phyloP scores from a whole-genome alignment of 2,113 vertebrate species.

The Lycaon pictus region DNA sequence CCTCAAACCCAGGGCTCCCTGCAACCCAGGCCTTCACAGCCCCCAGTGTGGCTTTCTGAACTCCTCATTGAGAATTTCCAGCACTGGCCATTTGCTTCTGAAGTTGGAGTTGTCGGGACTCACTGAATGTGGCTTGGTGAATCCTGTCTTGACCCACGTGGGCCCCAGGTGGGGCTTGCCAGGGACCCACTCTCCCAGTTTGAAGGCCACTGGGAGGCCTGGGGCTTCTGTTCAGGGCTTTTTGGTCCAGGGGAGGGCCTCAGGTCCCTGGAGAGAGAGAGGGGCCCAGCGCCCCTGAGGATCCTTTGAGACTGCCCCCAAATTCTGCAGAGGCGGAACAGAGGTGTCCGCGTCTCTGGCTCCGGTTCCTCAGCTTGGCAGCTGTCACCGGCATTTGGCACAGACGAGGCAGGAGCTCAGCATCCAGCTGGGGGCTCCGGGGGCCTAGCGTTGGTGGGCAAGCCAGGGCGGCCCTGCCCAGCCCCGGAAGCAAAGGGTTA shows the following conservation, averaged over 20 bases:
- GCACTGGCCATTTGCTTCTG: conserved; percentile 26
- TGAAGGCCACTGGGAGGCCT: background rate
- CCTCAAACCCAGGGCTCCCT: background rate
- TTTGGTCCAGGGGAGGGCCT: background rate
- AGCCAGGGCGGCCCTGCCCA: conserved; percentile 47
- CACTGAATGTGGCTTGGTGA: background rate
- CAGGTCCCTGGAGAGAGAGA: background rate
- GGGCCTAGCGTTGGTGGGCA: background rate
- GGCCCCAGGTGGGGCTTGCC: background rate
- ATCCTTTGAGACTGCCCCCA: background rate
- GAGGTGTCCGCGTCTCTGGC: conserved; percentile 39
- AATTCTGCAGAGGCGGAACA: background rate
- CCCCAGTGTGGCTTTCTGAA: background rate
- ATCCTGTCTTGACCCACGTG: background rate
- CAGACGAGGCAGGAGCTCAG: background rate
- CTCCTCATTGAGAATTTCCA: background rate
- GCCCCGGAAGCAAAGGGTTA: conserved; percentile 78
- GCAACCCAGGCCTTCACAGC: background rate
- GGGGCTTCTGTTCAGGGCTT: background rate
- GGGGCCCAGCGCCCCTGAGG: background rate
- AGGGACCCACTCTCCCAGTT: background rate
- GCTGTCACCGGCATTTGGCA: conserved; percentile 44
- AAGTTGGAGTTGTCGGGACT: background rate
- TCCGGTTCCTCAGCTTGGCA: conserved; percentile 56
- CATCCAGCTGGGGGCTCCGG: background rate